These are phyloP conservation scores for Ceratosolen solmsi DNA, from an alignment of 1,140 invertebrate species.

Conservation along the genomic window DNA sequence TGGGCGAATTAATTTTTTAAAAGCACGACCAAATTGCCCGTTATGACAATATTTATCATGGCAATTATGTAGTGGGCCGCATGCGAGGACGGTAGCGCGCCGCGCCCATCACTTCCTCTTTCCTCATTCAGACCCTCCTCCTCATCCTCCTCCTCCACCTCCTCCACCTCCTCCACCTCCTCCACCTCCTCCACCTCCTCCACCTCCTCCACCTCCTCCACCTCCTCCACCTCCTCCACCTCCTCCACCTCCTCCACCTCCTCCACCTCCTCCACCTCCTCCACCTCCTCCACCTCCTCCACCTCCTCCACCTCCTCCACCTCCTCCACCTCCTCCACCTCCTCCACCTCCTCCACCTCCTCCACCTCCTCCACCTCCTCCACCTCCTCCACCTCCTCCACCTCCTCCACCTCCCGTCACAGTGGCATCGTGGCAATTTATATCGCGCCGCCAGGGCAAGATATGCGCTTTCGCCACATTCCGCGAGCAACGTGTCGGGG, in stretches of 20 bases:
- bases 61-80: background rate
- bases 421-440: background rate
- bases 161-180: background rate
- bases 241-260: background rate
- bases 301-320: background rate
- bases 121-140: too few relatives aligned
- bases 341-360: background rate
- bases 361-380: background rate
- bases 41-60: slow-evolving; percentile 34
- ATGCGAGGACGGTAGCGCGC: background rate
- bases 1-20: too few relatives aligned
- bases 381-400: too few relatives aligned
- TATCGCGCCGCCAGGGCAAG: background rate
- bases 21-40: slow-evolving; percentile 1
- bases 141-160: background rate
- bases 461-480: background rate
- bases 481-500: background rate
- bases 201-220: background rate
- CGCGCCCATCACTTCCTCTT: too few relatives aligned
- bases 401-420: slow-evolving; percentile 3
- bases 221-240: background rate
- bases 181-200: too few relatives aligned
- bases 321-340: background rate
- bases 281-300: background rate
- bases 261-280: background rate